These are phyloP conservation scores for Aleiodes alternator DNA, from an alignment of 2,888 invertebrate genomes.

Conservation along the genomic window DNA sequence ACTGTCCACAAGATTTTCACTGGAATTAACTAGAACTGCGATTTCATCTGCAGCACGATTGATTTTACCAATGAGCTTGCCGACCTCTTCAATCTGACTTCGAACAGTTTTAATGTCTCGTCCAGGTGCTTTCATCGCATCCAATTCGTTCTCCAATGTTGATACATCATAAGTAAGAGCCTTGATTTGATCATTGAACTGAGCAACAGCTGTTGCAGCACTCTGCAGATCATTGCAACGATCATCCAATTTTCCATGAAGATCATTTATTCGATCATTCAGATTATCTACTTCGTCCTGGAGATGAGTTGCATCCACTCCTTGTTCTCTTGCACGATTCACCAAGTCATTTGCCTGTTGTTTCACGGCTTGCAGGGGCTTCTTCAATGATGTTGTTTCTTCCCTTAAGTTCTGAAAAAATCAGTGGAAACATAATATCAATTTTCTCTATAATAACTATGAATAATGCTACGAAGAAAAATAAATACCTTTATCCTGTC, in stretches of 20 bases:
- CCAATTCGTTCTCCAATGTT: conserved; percentile 89
- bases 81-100: conserved; percentile 88
- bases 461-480: background rate
- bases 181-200: conserved; percentile 93
- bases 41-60: conserved; percentile 82
- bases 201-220: conserved; percentile 89
- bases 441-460: background rate
- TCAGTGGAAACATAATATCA: background rate
- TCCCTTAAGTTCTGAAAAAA: conserved; percentile 80
- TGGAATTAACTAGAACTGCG: conserved; percentile 82
- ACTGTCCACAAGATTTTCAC: conserved; percentile 87
- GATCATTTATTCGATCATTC: conserved; percentile 85
- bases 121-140: conserved; percentile 89
- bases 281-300: conserved; percentile 87
- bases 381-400: conserved; percentile 86
- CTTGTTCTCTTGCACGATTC: conserved; percentile 85
- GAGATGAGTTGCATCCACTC: conserved; percentile 86
- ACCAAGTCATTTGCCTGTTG: conserved; percentile 86
- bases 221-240: conserved; percentile 88
- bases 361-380: conserved; percentile 82
- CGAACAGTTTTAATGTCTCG: conserved; percentile 91
- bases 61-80: conserved; percentile 81
- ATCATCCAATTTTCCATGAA: conserved; percentile 86
- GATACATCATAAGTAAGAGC: conserved; percentile 85
- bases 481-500: conserved; percentile 86